Percentiles rank a stretch among this genome's conserved stretches.
phyloP scores from a whole-genome alignment of 1,140 invertebrate genomes.

The Venustaconcha ellipsiformis region DNA sequence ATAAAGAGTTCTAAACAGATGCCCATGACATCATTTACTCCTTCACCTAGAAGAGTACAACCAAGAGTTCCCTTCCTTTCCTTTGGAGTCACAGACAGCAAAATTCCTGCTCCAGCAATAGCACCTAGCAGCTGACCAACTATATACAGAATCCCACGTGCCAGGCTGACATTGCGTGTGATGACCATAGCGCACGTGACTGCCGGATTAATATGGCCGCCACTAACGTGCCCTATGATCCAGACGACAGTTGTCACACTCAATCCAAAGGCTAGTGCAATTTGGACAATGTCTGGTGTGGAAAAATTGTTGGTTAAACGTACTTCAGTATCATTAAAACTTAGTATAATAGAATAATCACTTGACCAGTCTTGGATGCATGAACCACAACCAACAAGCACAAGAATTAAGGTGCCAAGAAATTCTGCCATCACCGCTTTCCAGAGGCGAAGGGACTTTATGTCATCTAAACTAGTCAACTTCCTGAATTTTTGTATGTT shows the following conservation, averaged over 20 bases:
- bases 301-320: too few relatives aligned
- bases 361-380: not conserved
- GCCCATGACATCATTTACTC: not conserved
- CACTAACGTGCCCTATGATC: not conserved
- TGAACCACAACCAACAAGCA: not conserved
- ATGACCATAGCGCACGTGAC: not conserved
- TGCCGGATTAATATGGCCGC: slow-evolving; percentile 1
- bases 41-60: not conserved
- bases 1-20: not conserved
- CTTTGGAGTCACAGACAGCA: not conserved
- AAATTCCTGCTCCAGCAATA: not conserved
- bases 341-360: not conserved
- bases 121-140: not conserved
- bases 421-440: not conserved
- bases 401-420: not conserved
- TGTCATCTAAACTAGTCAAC: not conserved
- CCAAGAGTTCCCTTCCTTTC: not conserved
- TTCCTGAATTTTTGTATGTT: not conserved
- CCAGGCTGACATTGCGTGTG: not conserved
- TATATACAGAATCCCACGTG: not conserved
- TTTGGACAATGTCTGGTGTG: not conserved
- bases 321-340: too few relatives aligned
- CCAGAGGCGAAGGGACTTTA: not conserved
- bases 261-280: not conserved
- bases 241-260: not conserved